phyloP scores from a whole-genome alignment of 2,797 vertebrate genomes.

The Galagoides demidoff region DNA sequence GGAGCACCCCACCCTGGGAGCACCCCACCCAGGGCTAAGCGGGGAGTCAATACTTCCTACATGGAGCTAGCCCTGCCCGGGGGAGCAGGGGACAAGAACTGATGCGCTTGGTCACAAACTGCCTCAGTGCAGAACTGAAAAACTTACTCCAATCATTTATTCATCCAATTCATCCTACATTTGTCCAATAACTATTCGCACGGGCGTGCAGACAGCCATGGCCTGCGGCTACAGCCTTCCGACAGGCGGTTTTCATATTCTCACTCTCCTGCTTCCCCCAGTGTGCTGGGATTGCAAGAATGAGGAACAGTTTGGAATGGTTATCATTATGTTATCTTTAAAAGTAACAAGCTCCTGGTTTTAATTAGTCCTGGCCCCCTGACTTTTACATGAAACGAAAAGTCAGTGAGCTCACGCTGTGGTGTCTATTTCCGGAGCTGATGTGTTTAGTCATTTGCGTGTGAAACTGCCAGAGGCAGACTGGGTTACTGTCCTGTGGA shows the following conservation, averaged over 20 bases:
- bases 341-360: constrained; percentile 76
- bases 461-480: constrained; percentile 76
- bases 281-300: neutral
- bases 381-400: constrained; percentile 69
- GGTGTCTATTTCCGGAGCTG: constrained; percentile 55
- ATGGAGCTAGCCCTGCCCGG: neutral
- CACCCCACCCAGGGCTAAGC: neutral
- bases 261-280: neutral
- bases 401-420: constrained; percentile 57
- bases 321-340: constrained; percentile 61
- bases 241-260: neutral
- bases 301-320: constrained; percentile 54
- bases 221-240: neutral
- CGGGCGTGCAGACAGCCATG: neutral
- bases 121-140: neutral
- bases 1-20: too few relatives aligned
- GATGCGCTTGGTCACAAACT: neutral
- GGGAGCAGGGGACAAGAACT: neutral
- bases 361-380: constrained; percentile 73
- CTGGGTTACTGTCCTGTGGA: constrained; percentile 61
- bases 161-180: neutral
- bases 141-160: neutral
- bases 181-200: neutral
- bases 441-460: constrained; percentile 63
- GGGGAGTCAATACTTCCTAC: neutral